These are phyloP conservation scores for Gobio occitaniae DNA, from an alignment of 2,797 vertebrate genomes.

Conservation along the genomic window DNA sequence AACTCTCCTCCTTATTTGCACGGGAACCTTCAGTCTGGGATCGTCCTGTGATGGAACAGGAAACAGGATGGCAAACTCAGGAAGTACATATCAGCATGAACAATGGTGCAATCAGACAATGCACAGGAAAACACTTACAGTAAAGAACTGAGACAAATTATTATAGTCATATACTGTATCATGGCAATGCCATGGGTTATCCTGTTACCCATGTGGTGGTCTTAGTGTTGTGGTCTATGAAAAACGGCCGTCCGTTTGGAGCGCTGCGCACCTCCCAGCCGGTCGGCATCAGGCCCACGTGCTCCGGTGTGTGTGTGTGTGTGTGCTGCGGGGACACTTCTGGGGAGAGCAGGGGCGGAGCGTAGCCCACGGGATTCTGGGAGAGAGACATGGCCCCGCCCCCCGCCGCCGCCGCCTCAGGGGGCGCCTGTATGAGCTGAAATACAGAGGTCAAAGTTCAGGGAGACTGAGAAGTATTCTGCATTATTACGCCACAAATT, in stretches of 20 bases:
- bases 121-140: background rate
- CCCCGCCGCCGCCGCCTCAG: constrained; percentile 62
- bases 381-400: constrained; percentile 57
- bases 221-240: constrained; percentile 94
- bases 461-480: background rate
- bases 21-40: constrained; percentile 88
- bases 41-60: constrained; percentile 84
- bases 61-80: constrained; percentile 48
- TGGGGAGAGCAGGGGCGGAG: constrained; percentile 62
- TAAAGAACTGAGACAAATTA: background rate
- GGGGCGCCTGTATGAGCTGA: constrained; percentile 57
- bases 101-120: background rate
- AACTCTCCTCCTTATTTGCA: constrained; percentile 80
- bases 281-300: constrained; percentile 78
- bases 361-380: constrained; percentile 62
- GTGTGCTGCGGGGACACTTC: constrained; percentile 51
- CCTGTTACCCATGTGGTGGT: constrained; percentile 90
- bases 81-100: constrained; percentile 36
- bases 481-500: background rate
- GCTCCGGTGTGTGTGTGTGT: constrained; percentile 65
- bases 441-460: constrained; percentile 30
- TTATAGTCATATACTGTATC: background rate
- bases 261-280: constrained; percentile 94
- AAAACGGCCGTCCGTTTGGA: constrained; percentile 91
- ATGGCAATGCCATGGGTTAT: background rate